Conservation (phyloP, 53 echinoderm and acorn worm genomes). For the Crossaster papposus region DNA sequence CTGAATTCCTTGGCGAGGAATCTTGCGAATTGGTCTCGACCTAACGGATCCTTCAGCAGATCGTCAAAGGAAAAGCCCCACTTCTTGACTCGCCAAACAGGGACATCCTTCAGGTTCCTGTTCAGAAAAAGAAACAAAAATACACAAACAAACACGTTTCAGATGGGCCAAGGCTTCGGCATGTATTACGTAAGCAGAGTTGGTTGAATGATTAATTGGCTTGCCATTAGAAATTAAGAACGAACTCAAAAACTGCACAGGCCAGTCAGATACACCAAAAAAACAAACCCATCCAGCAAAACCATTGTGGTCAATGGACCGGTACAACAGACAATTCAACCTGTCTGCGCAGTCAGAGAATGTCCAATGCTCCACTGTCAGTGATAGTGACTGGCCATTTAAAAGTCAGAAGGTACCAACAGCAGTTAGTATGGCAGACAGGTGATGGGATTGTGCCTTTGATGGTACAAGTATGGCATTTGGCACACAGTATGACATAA, state of each 20-base stretch:
- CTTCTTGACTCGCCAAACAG: constrained; percentile 96
- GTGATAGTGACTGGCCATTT: too few relatives aligned
- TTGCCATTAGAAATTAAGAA: not conserved
- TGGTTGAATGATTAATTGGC: not conserved
- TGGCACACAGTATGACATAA: too few relatives aligned
- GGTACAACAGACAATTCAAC: too few relatives aligned
- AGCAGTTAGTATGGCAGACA: too few relatives aligned
- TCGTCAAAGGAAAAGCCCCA: constrained; percentile 98
- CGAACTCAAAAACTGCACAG: not conserved
- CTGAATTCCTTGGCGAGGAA: constrained; percentile 99
- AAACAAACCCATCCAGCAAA: too few relatives aligned
- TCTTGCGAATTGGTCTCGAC: constrained; percentile 92
- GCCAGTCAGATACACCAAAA: not conserved
- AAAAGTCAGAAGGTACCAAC: too few relatives aligned
- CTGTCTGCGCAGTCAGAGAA: too few relatives aligned
- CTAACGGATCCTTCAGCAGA: constrained; percentile 88
- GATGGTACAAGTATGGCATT: too few relatives aligned
- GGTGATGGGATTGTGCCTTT: too few relatives aligned
- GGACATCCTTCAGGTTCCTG: constrained; percentile 98
- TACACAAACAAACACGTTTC: too few relatives aligned
- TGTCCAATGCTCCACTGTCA: too few relatives aligned
- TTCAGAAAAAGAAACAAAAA: constrained; percentile 6
- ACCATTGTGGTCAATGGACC: too few relatives aligned
- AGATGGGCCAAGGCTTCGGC: not conserved
- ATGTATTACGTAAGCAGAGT: not conserved